These are phyloP conservation scores for Echiichthys vipera DNA, from an alignment of 2,797 vertebrate species.

Conservation along the genomic window DNA sequence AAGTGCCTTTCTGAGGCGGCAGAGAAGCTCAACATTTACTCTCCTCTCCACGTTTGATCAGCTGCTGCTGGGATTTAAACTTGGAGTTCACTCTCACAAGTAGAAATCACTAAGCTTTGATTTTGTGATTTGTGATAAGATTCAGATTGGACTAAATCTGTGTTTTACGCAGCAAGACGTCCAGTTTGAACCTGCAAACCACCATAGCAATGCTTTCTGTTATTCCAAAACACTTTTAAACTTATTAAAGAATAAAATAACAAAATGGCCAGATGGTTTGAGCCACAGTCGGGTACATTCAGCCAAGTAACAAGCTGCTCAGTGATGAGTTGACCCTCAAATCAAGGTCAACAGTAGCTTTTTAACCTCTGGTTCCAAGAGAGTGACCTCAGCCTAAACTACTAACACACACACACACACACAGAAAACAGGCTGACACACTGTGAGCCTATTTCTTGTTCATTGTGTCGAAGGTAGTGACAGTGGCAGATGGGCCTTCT, in stretches of 20 bases:
- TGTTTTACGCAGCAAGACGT: background rate
- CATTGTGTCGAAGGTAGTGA: slow-evolving; percentile 41
- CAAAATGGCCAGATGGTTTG: slow-evolving; percentile 22
- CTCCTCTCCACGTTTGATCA: background rate
- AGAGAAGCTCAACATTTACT: slow-evolving; percentile 2
- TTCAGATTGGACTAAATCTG: background rate
- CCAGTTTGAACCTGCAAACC: slow-evolving; percentile 3
- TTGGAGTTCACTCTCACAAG: background rate
- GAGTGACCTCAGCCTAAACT: slow-evolving; percentile 32
- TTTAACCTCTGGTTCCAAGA: slow-evolving; percentile 50
- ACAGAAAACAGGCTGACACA: slow-evolving; percentile 30
- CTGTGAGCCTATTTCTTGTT: slow-evolving; percentile 49
- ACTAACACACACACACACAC: slow-evolving; percentile 28
- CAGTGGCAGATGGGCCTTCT: slow-evolving; percentile 49
- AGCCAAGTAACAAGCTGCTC: slow-evolving; percentile 43
- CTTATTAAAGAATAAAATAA: background rate
- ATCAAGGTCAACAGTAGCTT: slow-evolving; percentile 53
- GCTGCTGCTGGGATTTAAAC: background rate
- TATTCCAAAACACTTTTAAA: background rate
- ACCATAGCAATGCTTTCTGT: background rate
- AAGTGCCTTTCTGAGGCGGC: slow-evolving; percentile 46
- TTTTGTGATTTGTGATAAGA: background rate
- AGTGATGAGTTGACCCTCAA: slow-evolving; percentile 26
- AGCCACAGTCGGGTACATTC: slow-evolving; percentile 20
- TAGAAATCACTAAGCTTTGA: background rate